Base-by-base conservation (phyloP, 2,113 vertebrate species). In the Lophura nycthemera region DNA sequence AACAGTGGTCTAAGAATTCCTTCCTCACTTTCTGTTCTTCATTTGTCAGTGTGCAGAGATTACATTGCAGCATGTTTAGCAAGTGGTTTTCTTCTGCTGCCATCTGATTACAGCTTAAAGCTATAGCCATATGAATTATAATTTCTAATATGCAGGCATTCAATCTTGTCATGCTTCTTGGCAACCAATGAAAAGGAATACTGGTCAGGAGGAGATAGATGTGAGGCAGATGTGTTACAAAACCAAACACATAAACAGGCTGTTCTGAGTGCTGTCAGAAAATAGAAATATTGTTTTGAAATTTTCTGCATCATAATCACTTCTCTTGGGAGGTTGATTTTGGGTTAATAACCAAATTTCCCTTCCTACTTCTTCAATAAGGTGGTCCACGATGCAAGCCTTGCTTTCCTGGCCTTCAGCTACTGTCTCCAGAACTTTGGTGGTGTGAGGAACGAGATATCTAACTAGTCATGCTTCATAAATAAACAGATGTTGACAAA, bases 361-460 rank as follows among this genome's bases (percentile, higher is more conserved):
- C 95, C 93, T 96, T 96, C 92, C 86, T 92, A 1, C 92, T 89
- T 96, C 92, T 96, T 87, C 67, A 93, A 95, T 77, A 95, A 96
- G 94, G 94, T 96, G 96, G 84, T 72, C 82, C 64, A 0, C 65
- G 43, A 93, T 95, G 89, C 96, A 95, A 95, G 94, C 79, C 82
- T 93, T 95, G 72, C 69, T 96, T 96, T 94, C 94, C 94, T 80
- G 96, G 94, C 85, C 89, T 93, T 91, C 95, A 94, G 64, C 94
- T 95, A 89, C 91, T 95, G 94, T 94, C 87, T 96, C 47, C 95
- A 95, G 94, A 96, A 86, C 92, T 96, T 87, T 96, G 95, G 92
- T 94, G 94, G 91, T 93, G 94, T 96, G 96, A 96, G 91, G 91
- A 96, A 93, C 82, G 18, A 2, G 38, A 89, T 56, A 52, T 71